Evolutionary conservation across 1,140 invertebrate genomes (phyloP), one percentile per base, ranked within the genome.

Genomic region (Lucilia sericata): DNA sequence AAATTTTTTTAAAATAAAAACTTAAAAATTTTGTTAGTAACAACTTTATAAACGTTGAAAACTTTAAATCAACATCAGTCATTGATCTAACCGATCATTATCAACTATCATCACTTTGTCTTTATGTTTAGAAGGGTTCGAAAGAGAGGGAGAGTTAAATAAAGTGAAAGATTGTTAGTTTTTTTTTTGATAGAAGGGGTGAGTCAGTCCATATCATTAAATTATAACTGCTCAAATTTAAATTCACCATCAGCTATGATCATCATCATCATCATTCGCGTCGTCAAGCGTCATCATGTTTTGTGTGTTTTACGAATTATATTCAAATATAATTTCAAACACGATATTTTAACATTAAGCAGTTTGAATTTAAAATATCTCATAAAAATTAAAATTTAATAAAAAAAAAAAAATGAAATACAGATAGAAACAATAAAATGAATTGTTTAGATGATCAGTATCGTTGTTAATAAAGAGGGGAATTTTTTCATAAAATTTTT

Each of bases 301-400:
- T n/a, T 60, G 55, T 60, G 14, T 60, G 65, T 21, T 19, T n/a
- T 70, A 70, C 55, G n/a, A 80, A 80, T 80, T 30, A 30, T 30
- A 30, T 30, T 30, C 25, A 42, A 12, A 80, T 10, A 80, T 13
- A 80, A 80, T 80, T 80, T 51, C 8, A 49, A 80, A 49, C 76
- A 80, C 42, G 76, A 80, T 80, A 80, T 80, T 49, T 51, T 49
- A 80, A 80, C 76, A 80, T 80, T 80, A 80, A 80, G 76, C 76
- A 19, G 36, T 30, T 49, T 80, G 42, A 80, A 80, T 25, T 51
- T 80, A 80, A 80, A 49, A 80, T 49, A 80, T 42, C 75, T 60
- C 55, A 60, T 60, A 60, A 60, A 60, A 60, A 60, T 60, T 60
- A 60, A n/a, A 60, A 60, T 0, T 10, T 8, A 42, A 42, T 42